Evolutionary conservation across 92 coral and sea anemone species (phyloP).

Genomic region (Epizoanthus fatuus): DNA sequence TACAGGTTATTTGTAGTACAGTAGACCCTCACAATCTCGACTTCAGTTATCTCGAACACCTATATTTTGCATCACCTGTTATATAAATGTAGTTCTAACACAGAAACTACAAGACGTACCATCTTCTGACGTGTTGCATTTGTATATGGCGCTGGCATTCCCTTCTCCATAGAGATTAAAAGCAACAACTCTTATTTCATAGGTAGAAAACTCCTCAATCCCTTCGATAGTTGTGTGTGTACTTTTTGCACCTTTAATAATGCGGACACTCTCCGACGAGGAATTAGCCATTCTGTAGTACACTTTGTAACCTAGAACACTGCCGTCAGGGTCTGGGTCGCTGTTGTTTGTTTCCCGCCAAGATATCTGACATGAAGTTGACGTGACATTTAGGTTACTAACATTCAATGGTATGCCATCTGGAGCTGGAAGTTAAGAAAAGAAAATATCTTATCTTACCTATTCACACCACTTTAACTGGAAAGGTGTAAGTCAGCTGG

Average conservation of each 20-base stretch:
- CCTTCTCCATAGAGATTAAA: slow-evolving; percentile 14
- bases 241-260: slow-evolving; percentile 1
- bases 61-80: too few relatives aligned
- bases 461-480: too few relatives aligned
- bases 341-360: slow-evolving; percentile 33
- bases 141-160: slow-evolving; percentile 10
- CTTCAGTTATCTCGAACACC: too few relatives aligned
- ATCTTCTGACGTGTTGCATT: slow-evolving; percentile 24
- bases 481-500: too few relatives aligned
- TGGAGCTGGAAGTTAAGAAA: slow-evolving; percentile 6
- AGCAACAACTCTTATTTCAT: slow-evolving; percentile 13
- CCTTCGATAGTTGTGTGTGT: slow-evolving; percentile 11
- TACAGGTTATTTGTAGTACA: too few relatives aligned
- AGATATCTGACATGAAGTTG: slow-evolving; percentile 20
- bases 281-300: slow-evolving; percentile 13
- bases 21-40: too few relatives aligned
- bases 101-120: neutral
- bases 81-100: too few relatives aligned
- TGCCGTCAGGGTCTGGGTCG: slow-evolving; percentile 22
- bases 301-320: slow-evolving; percentile 19
- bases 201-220: slow-evolving; percentile 17
- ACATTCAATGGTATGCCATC: slow-evolving; percentile 27
- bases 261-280: neutral
- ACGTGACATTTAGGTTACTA: slow-evolving; percentile 15
- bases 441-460: too few relatives aligned